Conservation (phyloP, 2,113 vertebrate species). For the Peromyscus maniculatus region DNA sequence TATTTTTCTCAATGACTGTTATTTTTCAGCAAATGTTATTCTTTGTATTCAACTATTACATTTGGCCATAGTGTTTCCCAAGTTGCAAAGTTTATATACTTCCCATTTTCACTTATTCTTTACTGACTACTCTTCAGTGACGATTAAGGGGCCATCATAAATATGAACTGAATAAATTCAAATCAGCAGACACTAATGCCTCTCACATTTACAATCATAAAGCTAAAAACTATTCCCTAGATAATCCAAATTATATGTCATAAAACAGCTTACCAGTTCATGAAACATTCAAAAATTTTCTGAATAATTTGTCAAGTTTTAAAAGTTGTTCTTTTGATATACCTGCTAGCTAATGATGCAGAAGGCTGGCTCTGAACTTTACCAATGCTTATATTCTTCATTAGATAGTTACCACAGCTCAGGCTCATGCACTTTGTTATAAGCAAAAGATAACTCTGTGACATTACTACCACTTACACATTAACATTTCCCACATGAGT, state of each 20-base stretch:
- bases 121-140: neutral
- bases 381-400: neutral
- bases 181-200: neutral
- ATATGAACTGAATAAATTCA: neutral
- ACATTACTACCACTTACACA: neutral
- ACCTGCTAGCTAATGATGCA: neutral
- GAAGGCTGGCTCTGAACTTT: neutral
- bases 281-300: neutral
- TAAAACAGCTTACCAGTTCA: conserved; percentile 10
- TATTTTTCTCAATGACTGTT: neutral
- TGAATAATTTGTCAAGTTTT: neutral
- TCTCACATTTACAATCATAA: neutral
- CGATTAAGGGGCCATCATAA: neutral
- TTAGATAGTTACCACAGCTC: neutral
- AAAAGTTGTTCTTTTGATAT: neutral
- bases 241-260: conserved; percentile 3
- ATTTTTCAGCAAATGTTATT: neutral
- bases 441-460: neutral
- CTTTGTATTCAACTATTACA: neutral
- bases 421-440: neutral
- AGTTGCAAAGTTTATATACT: conserved; percentile 3
- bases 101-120: conserved; percentile 6
- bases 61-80: neutral
- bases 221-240: neutral
- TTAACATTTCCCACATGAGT: neutral